phyloP scores from a whole-genome alignment of 1,140 invertebrate genomes.

The Ceratosolen solmsi region DNA sequence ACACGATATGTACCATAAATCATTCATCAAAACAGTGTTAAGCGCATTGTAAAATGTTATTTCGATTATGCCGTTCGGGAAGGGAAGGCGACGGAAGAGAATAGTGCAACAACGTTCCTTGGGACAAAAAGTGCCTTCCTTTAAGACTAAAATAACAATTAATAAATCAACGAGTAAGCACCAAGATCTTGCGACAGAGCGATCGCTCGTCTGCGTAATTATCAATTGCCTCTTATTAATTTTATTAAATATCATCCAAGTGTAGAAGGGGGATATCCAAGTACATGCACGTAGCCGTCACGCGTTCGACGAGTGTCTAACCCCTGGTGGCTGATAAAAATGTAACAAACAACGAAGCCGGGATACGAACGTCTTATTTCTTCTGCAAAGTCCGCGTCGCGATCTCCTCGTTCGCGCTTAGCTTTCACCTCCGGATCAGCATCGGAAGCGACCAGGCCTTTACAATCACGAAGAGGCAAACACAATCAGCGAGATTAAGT shows the following conservation, averaged over 20 bases:
- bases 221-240: neutral
- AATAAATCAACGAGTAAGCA: neutral
- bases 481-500: neutral
- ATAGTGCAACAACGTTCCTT: too few species aligned
- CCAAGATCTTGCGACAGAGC: neutral
- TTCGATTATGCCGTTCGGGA: too few species aligned
- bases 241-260: neutral
- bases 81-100: too few species aligned
- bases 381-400: neutral
- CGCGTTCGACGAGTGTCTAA: conserved; percentile 29
- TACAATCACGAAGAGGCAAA: too few species aligned
- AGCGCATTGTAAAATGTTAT: too few species aligned
- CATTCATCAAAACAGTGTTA: too few species aligned
- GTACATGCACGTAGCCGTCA: conserved; percentile 12
- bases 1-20: too few species aligned
- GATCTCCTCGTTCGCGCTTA: neutral
- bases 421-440: neutral
- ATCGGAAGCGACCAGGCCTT: neutral
- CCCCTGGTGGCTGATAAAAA: conserved; percentile 1
- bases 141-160: too few species aligned
- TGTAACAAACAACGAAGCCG: conserved; percentile 3
- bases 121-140: too few species aligned
- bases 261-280: neutral
- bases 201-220: neutral
- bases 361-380: neutral